Evolutionary conservation across 2,113 vertebrate genomes (phyloP).

Genomic region (Glareola pratincola): DNA sequence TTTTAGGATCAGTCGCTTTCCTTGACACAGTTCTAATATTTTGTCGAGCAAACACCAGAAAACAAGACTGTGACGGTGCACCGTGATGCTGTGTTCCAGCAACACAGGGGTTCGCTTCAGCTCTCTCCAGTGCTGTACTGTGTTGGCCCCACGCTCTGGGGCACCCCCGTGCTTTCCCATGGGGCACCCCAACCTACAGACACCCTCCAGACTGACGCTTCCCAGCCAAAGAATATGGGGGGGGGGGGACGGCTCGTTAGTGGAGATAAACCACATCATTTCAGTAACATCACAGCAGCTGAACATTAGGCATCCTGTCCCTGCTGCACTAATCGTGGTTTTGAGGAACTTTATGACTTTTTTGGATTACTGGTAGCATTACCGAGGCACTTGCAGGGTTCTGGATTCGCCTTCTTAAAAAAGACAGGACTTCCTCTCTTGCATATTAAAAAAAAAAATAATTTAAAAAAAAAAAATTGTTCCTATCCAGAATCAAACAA

Average conservation of each 20-base stretch:
- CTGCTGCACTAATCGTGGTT: background rate
- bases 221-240: background rate
- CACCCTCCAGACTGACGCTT: background rate
- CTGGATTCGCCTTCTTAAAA: background rate
- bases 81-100: rapidly evolving
- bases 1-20: background rate
- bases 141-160: background rate
- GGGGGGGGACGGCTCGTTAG: rapidly evolving
- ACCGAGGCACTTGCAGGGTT: background rate
- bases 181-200: background rate
- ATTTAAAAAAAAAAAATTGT: background rate
- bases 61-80: background rate
- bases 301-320: background rate
- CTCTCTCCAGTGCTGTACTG: background rate
- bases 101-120: background rate
- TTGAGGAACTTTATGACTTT: background rate
- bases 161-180: background rate
- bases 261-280: background rate
- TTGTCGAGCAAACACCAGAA: background rate
- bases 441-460: background rate
- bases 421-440: background rate
- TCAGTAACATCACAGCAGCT: background rate
- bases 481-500: background rate
- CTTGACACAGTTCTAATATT: background rate
- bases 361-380: background rate